Conservation (phyloP, 1,140 invertebrate genomes). For the Saxidomus purpurata region DNA sequence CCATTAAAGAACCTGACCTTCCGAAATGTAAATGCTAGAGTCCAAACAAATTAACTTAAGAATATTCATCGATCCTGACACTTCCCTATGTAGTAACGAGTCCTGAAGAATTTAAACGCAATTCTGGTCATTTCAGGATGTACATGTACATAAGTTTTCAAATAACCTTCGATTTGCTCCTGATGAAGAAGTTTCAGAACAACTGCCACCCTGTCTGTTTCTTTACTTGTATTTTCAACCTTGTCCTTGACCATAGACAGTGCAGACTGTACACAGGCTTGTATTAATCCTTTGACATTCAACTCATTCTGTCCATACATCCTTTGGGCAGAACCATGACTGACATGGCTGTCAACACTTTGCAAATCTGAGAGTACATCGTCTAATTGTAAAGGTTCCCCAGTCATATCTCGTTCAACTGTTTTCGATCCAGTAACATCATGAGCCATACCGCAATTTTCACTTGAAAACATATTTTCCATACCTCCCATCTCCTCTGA, state of each 20-base stretch:
- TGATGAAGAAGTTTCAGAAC: conserved; percentile 28
- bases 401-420: no score
- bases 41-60: no score
- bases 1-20: no score
- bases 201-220: conserved; percentile 45
- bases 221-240: conserved; percentile 6
- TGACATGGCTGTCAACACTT: background rate
- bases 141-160: no score
- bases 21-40: no score
- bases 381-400: conserved; percentile 1
- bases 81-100: no score
- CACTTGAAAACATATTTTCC: no score
- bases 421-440: background rate
- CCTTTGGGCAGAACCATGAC: background rate
- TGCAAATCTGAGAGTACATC: conserved; percentile 12
- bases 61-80: no score
- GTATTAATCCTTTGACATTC: conserved; percentile 24
- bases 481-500: background rate
- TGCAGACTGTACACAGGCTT: conserved; percentile 43
- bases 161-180: background rate
- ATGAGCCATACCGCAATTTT: background rate
- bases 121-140: no score
- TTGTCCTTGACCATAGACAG: conserved; percentile 59
- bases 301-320: background rate
- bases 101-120: no score